These are phyloP conservation scores for Plebejus argus DNA, from an alignment of 2,888 invertebrate genomes.

Conservation along the genomic window DNA sequence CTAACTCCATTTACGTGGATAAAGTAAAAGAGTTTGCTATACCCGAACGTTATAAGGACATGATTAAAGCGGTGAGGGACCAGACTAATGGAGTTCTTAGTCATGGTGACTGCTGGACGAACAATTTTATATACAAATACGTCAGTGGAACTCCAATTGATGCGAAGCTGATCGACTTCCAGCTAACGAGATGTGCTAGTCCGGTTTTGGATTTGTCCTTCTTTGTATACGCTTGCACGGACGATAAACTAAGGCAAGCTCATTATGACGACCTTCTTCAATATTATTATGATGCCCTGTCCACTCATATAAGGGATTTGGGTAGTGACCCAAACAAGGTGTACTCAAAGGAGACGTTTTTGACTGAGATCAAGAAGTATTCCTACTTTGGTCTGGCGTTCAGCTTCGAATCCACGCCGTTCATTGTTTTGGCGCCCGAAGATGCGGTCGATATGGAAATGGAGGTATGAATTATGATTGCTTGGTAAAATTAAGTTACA, in stretches of 20 bases:
- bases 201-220: conserved; percentile 82
- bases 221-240: conserved; percentile 80
- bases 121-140: conserved; percentile 84
- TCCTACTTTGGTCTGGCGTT: conserved; percentile 81
- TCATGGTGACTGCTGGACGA: conserved; percentile 88
- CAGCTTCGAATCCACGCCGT: conserved; percentile 81
- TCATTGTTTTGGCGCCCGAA: conserved; percentile 78
- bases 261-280: conserved; percentile 82
- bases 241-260: conserved; percentile 75
- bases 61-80: conserved; percentile 64
- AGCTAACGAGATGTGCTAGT: conserved; percentile 81
- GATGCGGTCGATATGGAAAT: conserved; percentile 82
- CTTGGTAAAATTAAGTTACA: background rate
- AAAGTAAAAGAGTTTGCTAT: conserved; percentile 78
- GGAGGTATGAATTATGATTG: conserved; percentile 62
- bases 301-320: conserved; percentile 75
- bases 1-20: conserved; percentile 78
- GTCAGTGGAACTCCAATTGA: conserved; percentile 53
- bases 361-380: conserved; percentile 79
- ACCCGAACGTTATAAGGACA: conserved; percentile 74
- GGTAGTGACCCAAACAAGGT: conserved; percentile 81
- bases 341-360: conserved; percentile 74
- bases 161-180: conserved; percentile 85
- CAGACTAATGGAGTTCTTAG: conserved; percentile 80
- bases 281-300: conserved; percentile 81